Base-by-base conservation (phyloP, 64 coral and sea anemone species). In the Actinia equina region DNA sequence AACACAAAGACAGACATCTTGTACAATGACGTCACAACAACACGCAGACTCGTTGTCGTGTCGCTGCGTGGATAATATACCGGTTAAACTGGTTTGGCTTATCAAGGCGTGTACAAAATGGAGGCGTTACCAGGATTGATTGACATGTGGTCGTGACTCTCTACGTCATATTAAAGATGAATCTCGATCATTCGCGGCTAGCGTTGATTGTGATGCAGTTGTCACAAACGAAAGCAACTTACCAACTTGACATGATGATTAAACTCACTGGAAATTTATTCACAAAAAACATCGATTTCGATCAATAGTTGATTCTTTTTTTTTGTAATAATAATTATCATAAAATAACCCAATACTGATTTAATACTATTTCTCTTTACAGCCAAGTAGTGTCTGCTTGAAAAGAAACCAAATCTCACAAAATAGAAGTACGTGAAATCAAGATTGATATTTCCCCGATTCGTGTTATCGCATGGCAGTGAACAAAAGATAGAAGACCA, bases 1-100 rank as follows among this genome's bases (percentile, higher is more conserved):
- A 85, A 85, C 52, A 85, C 83, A 85, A 85, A 85, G 83, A 85
- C 83, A 85, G 83, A 85, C 83, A 85, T 85, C 83, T 85, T 85
- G 59, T 25, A 42, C 19, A 5, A 62, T 85, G 83, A 85, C 83
- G 83, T 85, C 83, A 85, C 83, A 85, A 85, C 55, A 85, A 25
- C 83, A 85, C 83, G 83, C 83, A 85, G 83, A 85, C 83, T 85
- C 80, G 80, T 1, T 82, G 53, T 82, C 83, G 53, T 85, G 83
- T 60, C 83, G 23, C 83, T 42, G 53, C 30, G 30, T 41, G 52
- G 59, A 63, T 52, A 14, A 2, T 11, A 57, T 57, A 85, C 83
- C 49, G 83, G 83, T 15, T 85, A 27, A 85, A 85, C 83, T 56
- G 55, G 83, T 85, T 85, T 62, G 26, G 62, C 11, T 85, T 55